phyloP scores from a whole-genome alignment of 2,113 vertebrate genomes.

The Paedocypris sp. region DNA sequence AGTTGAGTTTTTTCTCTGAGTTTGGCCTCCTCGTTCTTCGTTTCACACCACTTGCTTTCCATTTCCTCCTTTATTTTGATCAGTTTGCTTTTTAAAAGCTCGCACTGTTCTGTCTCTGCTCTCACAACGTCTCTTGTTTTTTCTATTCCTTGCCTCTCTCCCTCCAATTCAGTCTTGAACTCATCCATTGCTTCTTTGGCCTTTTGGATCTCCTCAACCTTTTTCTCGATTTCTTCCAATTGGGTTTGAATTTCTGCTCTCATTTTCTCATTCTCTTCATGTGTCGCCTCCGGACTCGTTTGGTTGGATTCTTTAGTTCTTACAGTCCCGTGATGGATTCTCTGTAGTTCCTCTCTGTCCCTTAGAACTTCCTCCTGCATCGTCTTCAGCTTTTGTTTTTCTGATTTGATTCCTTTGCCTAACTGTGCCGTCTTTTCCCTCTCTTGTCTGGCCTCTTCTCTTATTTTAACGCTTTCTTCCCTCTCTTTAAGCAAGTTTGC shows the following conservation, averaged over 20 bases:
- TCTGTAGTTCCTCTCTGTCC: conserved; percentile 31
- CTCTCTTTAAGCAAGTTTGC: conserved; percentile 12
- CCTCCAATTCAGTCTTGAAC: not conserved
- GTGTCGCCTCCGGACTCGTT: conserved; percentile 19
- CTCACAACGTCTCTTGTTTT: conserved; percentile 1
- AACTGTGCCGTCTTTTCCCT: not conserved
- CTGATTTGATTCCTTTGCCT: not conserved
- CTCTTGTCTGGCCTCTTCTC: conserved; percentile 13
- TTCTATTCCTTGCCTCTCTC: not conserved
- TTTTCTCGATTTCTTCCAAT: conserved; percentile 7
- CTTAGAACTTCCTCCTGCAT: conserved; percentile 19
- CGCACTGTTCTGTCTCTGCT: not conserved
- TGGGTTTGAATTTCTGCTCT: conserved; percentile 5
- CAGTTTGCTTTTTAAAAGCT: conserved; percentile 34
- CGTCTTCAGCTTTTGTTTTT: not conserved
- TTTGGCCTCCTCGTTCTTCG: conserved; percentile 10
- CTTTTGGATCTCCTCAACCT: not conserved
- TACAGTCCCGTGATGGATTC: conserved; percentile 24
- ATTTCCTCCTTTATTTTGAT: conserved; percentile 24
- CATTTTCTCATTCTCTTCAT: conserved; percentile 10
- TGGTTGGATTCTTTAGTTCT: conserved; percentile 15
- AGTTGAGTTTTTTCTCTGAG: conserved; percentile 11
- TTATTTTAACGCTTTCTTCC: conserved; percentile 3
- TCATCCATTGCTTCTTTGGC: not conserved
- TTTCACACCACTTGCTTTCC: conserved; percentile 3